Base-by-base conservation (phyloP, 2,888 invertebrate species). In the Ennomos erosarius region DNA sequence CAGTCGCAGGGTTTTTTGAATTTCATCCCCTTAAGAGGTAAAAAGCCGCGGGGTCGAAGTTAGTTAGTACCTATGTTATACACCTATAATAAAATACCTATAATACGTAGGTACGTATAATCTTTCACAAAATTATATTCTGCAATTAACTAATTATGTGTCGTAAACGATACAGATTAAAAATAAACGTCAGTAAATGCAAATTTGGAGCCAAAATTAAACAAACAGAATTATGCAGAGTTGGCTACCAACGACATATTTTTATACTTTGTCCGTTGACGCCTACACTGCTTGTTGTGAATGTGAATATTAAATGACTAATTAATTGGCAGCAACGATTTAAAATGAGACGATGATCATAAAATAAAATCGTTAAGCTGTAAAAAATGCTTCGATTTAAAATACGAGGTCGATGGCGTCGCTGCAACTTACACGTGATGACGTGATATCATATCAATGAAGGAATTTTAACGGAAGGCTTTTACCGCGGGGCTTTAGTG, bases 301-400 rank as follows among this genome's bases (percentile, higher is more conserved):
- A 43, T 47, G 33, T 37, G 16, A 48, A 12, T 35, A 47, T 55
- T 39, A 55, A 43, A 42, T 43, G 26, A 36, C 13, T 36, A 40
- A 26, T 42, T 42, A 42, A 47, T 55, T 40, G 26, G 26, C 40
- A 43, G 11, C 38, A 9, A 44, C 43, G 49, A 38, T 43, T 42
- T 49, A 34, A 45, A 55, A 38, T 43, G 38, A 34, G 39, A 40
- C 37, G 12, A 50, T 36, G 51, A 36, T 40, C 26, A 40, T 56
- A 40, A 51, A 51, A 56, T 35, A 38, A 39, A 26, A 50, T 50
- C 51, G 46, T 42, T n/a, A 57, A 57, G 36, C 34, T 10, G 10
- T 49, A 40, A 48, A 13, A 55, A 43, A 9, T 34, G 8, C 40
- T 40, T 46, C 9, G 8, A 57, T 35, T 51, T 35, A 51, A 26